phyloP scores from a whole-genome alignment of 2,797 vertebrate genomes.

The Sternarchorhynchus goeldii region DNA sequence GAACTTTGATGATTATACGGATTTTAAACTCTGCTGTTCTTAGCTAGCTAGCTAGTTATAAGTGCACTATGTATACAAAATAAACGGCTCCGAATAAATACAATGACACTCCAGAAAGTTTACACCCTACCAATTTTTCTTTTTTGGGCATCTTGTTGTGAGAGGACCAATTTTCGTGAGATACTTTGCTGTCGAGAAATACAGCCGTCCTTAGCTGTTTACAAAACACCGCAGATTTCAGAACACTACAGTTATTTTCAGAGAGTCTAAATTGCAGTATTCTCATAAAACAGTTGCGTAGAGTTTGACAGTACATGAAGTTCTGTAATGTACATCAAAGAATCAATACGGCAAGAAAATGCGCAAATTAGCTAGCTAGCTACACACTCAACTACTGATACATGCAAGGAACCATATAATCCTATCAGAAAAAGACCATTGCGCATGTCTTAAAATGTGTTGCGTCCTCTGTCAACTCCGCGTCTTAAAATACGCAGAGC shows the following conservation, averaged over 20 bases:
- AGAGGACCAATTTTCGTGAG: background rate
- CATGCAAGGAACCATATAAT: background rate
- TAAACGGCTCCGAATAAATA: too few relatives aligned
- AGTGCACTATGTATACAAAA: too few relatives aligned
- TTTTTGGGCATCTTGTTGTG: slow-evolving; percentile 61
- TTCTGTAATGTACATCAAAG: background rate
- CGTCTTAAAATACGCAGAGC: slow-evolving; percentile 8
- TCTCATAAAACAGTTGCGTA: background rate
- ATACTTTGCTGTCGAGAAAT: background rate
- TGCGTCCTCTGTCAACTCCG: slow-evolving; percentile 8
- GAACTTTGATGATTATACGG: too few relatives aligned
- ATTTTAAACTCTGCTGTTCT: too few relatives aligned
- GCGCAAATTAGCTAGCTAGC: background rate
- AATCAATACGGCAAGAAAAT: background rate
- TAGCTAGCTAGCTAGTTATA: too few relatives aligned
- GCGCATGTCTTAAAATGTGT: slow-evolving; percentile 4
- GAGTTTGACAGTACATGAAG: background rate
- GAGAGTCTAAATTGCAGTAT: background rate
- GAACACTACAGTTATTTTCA: background rate
- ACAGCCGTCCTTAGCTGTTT: background rate
- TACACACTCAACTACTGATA: background rate
- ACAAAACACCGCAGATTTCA: background rate
- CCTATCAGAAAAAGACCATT: background rate
- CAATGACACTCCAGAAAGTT: background rate
- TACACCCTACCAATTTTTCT: slow-evolving; percentile 55